A percentile compares a stretch with the other conserved stretches of the same genome.
phyloP scores from a whole-genome alignment of 2,888 invertebrate genomes.

The Xylocampa areola region DNA sequence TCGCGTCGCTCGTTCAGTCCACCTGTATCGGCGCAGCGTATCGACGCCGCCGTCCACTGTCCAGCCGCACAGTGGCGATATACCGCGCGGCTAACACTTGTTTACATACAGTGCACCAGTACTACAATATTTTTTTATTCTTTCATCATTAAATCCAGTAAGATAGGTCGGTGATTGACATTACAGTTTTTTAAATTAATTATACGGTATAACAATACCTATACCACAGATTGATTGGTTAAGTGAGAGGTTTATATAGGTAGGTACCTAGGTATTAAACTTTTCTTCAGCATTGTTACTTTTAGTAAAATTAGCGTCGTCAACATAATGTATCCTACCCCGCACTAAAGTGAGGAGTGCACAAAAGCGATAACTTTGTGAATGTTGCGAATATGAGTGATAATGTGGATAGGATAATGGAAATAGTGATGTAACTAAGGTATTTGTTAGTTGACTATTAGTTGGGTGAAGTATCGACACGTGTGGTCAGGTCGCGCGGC shows the following conservation, averaged over 20 bases:
- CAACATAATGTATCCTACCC: not conserved
- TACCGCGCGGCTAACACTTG: conserved; percentile 11
- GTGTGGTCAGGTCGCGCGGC: not conserved
- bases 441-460: not conserved
- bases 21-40: not conserved
- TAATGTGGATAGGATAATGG: too few species aligned
- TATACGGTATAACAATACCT: not conserved
- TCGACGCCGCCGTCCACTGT: not conserved
- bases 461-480: not conserved
- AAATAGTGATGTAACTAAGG: too few species aligned
- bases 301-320: not conserved
- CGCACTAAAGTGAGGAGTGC: not conserved
- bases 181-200: not conserved
- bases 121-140: not conserved
- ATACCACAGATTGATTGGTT: conserved; percentile 2
- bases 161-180: not conserved
- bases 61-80: not conserved
- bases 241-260: not conserved
- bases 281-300: not conserved
- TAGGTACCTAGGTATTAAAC: not conserved
- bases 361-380: not conserved
- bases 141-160: not conserved
- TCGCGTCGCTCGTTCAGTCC: not conserved
- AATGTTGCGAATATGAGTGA: not conserved
- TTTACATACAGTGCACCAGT: not conserved